Percentiles rank a stretch among this genome's conserved stretches.
Evolutionary conservation across 2,888 invertebrate genomes (phyloP).

Genomic region (Orthosia cruda): DNA sequence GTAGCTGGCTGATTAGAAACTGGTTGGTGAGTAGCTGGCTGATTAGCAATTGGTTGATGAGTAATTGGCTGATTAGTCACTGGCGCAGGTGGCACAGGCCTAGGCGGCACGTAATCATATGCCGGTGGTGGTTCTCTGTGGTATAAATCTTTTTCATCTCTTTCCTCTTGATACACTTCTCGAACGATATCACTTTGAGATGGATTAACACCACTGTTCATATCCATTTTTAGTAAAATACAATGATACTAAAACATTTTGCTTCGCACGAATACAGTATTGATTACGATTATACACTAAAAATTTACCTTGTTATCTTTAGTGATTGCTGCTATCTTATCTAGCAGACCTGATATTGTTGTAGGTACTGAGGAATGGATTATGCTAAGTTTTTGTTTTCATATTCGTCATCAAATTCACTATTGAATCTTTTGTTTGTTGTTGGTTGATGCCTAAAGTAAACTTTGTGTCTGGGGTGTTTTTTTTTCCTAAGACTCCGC

Average conservation of each 20-base stretch:
- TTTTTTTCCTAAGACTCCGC: too few relatives aligned
- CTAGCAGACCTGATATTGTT: constrained; percentile 77
- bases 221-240: constrained; percentile 71
- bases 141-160: constrained; percentile 65
- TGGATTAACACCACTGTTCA: constrained; percentile 70
- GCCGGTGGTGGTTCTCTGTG: constrained; percentile 84
- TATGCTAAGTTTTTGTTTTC: constrained; percentile 45
- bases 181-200: constrained; percentile 63
- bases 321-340: constrained; percentile 78
- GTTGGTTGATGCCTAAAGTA: not conserved
- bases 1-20: constrained; percentile 74
- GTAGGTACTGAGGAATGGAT: constrained; percentile 53
- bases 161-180: constrained; percentile 68
- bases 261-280: constrained; percentile 69
- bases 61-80: constrained; percentile 74
- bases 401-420: constrained; percentile 20
- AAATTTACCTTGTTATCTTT: constrained; percentile 73
- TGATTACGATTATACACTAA: constrained; percentile 70
- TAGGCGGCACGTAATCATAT: constrained; percentile 72
- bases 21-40: constrained; percentile 73
- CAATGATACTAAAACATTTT: constrained; percentile 51
- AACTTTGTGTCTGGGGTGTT: not conserved
- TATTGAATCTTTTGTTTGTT: constrained; percentile 20
- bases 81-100: constrained; percentile 52
- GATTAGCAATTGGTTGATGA: constrained; percentile 69